A percentile compares a stretch with the other conserved stretches of the same genome.
phyloP scores from a whole-genome alignment of 2,113 vertebrate genomes.

The Microtus pennsylvanicus region DNA sequence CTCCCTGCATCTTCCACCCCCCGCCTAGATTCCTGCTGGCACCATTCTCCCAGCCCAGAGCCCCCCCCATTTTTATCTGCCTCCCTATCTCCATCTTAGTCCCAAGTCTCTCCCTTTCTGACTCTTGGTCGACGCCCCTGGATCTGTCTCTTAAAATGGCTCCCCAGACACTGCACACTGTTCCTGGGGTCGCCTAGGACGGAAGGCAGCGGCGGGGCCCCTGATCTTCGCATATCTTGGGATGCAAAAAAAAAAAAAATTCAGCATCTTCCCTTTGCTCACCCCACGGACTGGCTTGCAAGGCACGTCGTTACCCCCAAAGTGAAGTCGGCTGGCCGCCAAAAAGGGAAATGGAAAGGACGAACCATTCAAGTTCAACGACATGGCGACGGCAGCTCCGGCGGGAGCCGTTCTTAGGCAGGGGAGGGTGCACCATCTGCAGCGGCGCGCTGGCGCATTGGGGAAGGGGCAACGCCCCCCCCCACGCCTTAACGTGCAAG shows the following conservation, averaged over 20 bases:
- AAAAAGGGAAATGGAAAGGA: constrained; percentile 77
- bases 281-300: constrained; percentile 13
- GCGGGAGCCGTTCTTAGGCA: constrained; percentile 69
- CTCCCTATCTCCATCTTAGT: constrained; percentile 50
- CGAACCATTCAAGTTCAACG: constrained; percentile 91
- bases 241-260: constrained; percentile 41
- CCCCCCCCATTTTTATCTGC: neutral
- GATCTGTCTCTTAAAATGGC: constrained; percentile 88
- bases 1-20: neutral
- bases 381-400: constrained; percentile 82
- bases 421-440: constrained; percentile 76
- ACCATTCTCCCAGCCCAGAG: neutral
- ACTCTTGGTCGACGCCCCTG: constrained; percentile 65
- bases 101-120: constrained; percentile 54
- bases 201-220: constrained; percentile 43
- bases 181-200: constrained; percentile 48
- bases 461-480: constrained; percentile 29
- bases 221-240: constrained; percentile 25
- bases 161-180: constrained; percentile 82
- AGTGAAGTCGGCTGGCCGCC: constrained; percentile 63
- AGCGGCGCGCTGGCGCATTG: neutral
- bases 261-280: constrained; percentile 23
- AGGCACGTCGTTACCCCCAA: constrained; percentile 64
- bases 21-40: neutral
- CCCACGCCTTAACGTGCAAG: neutral